Evolutionary conservation across 2,797 vertebrate species (phyloP).

Genomic region (Hippocampus kuda): DNA sequence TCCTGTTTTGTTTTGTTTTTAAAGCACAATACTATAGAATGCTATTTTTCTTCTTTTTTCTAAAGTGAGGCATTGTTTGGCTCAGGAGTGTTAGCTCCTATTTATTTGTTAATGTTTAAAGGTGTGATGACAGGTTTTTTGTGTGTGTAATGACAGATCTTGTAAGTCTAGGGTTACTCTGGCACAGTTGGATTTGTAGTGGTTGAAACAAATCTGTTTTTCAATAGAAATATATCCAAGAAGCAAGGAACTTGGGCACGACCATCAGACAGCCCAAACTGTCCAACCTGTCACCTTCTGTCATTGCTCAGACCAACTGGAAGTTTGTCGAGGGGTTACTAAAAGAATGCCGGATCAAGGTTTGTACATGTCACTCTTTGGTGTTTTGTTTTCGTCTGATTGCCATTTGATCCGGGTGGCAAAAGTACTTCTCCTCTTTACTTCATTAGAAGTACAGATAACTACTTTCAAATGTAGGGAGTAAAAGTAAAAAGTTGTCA

Average conservation of each 20-base stretch:
- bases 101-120: neutral
- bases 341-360: constrained; percentile 98
- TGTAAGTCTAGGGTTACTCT: neutral
- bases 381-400: neutral
- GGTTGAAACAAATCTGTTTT: constrained; percentile 19
- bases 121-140: neutral
- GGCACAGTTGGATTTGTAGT: neutral
- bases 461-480: neutral
- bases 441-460: too few relatives aligned
- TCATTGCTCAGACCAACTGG: constrained; percentile 98
- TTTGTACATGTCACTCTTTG: constrained; percentile 38
- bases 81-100: neutral
- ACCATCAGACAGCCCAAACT: constrained; percentile 94
- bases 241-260: constrained; percentile 91
- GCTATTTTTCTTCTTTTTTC: neutral
- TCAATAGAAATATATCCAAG: constrained; percentile 93
- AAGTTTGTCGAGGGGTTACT: constrained; percentile 96
- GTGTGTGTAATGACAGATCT: neutral
- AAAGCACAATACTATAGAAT: neutral
- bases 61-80: neutral
- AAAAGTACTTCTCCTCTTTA: neutral
- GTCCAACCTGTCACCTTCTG: constrained; percentile 95
- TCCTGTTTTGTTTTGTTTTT: too few relatives aligned
- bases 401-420: neutral
- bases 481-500: neutral